These are phyloP conservation scores for Varecia variegata DNA, from an alignment of 2,797 vertebrate species.

Conservation along the genomic window DNA sequence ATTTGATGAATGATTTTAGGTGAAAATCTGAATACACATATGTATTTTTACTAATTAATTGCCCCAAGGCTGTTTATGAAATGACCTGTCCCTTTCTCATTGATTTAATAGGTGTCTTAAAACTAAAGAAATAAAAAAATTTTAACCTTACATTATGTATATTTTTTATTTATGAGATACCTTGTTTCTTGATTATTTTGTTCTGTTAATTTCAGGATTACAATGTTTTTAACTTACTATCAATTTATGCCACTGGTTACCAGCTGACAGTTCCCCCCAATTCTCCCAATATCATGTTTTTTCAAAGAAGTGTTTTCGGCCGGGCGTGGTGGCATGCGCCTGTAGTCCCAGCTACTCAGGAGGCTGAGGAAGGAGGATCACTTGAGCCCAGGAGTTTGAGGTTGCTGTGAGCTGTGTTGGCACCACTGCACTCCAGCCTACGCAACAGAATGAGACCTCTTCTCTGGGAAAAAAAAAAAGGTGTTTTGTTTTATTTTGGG, in stretches of 20 bases:
- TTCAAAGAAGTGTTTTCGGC: background rate
- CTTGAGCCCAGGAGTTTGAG: background rate
- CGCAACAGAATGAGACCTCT: background rate
- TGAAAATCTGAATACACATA: background rate
- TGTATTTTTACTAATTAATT: background rate
- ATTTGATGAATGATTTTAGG: background rate
- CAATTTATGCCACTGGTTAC: background rate
- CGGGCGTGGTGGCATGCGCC: background rate
- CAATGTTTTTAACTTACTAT: background rate
- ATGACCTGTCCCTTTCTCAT: background rate
- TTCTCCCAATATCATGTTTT: background rate
- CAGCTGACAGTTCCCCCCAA: background rate
- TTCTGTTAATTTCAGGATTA: background rate
- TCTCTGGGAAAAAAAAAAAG: background rate
- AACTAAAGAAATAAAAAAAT: background rate
- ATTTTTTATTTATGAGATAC: background rate
- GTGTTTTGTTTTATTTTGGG: background rate
- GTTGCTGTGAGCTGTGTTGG: background rate
- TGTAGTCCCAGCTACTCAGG: background rate
- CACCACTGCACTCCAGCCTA: background rate
- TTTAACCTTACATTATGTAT: background rate
- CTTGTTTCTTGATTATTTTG: background rate
- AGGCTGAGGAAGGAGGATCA: background rate
- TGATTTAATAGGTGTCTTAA: slow-evolving; percentile 15
- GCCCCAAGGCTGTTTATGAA: background rate